A percentile compares a stretch with the other conserved stretches of the same genome.
Conservation (phyloP, 2,888 invertebrate genomes). For the Cybosia mesomella region DNA sequence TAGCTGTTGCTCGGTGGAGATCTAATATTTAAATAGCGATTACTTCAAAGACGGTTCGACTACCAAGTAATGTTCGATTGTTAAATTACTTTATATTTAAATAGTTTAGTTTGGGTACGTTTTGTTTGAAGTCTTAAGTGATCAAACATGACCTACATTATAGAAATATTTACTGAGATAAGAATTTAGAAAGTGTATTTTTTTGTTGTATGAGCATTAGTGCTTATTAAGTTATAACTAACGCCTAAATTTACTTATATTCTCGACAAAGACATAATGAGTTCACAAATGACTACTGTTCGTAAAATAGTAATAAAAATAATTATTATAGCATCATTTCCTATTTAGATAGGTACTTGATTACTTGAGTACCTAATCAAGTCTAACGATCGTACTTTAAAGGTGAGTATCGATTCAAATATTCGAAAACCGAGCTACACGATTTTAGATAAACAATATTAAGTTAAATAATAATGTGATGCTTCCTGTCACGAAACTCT, state of each 20-base stretch:
- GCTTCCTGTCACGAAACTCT: neutral
- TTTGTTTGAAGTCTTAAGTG: constrained; percentile 23
- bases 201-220: neutral
- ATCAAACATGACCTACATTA: constrained; percentile 29
- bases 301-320: too few relatives aligned
- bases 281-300: neutral
- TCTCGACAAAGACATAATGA: too few relatives aligned
- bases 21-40: constrained; percentile 67
- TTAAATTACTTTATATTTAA: constrained; percentile 14
- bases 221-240: too few relatives aligned
- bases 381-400: too few relatives aligned
- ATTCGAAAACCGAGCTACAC: neutral
- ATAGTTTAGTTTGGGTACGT: constrained; percentile 15
- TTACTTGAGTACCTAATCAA: neutral
- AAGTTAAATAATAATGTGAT: neutral
- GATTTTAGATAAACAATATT: neutral
- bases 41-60: constrained; percentile 40
- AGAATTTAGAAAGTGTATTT: constrained; percentile 2
- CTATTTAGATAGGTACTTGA: neutral
- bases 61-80: constrained; percentile 40
- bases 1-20: constrained; percentile 51
- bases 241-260: too few relatives aligned
- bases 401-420: neutral
- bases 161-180: constrained; percentile 20
- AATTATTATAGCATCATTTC: neutral